Base-by-base conservation (phyloP, 2,797 vertebrate species). In the Adrianichthys oophorus region DNA sequence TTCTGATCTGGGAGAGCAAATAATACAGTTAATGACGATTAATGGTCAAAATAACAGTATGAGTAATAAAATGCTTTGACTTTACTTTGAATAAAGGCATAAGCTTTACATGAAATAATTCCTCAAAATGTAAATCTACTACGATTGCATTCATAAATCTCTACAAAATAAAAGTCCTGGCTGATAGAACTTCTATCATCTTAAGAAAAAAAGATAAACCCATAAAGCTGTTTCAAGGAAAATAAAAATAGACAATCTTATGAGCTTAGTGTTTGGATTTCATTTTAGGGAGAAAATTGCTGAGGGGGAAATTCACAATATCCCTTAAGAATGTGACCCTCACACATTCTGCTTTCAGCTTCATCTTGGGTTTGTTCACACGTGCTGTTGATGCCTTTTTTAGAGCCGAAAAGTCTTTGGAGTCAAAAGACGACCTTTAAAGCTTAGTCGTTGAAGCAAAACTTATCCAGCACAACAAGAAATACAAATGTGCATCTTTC, bases 131-230 rank as follows among this genome's bases (percentile, higher is more conserved):
- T 45, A 68, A 21, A 56, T 17, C 32, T 58, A 54, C 44, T 65
- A 13, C 40, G 65, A 37, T 41, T 56, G 52, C 8, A 45, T 45
- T 21, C 19, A 21, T 32, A 62, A 69, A 45, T 37, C 41, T 60
- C 24, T 16, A 62, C 43, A 78, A 64, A 65, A 68, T 53, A 17
- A 6, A 56, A 48, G 40, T 74, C 50, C 50, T 41, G 44, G 59
- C 44, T 46, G n/a, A 71, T 32, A 59, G 65, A 73, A 74, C 71
- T 68, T 74, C 21, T 66, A 40, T 84, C 52, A 74, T 80, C 62
- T 68, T 24, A 18, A 58, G 70, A 65, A 60, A 62, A 46, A 43
- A 52, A 52, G 60, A 67, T 86, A 70, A 76, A 76, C 68, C 64
- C 61, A 54, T 66, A 85, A 70, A 59, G 54, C 72, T 60, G 69